These are phyloP conservation scores for Pantherophis vulpinus DNA, from an alignment of 2,797 vertebrate species.

Conservation along the genomic window DNA sequence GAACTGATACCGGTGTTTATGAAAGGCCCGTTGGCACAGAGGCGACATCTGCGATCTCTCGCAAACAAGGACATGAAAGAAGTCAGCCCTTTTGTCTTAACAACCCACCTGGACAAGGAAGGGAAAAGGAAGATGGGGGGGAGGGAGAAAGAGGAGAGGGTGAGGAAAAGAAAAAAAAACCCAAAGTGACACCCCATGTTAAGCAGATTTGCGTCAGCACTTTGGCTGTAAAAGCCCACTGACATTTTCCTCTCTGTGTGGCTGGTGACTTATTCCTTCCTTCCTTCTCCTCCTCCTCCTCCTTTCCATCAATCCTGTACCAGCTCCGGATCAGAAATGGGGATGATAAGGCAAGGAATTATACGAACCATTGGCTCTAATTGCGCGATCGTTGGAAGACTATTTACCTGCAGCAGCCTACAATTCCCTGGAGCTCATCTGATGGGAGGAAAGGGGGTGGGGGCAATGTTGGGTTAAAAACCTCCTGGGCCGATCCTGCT, in stretches of 20 bases:
- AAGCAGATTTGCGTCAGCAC: neutral
- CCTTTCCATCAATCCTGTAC: neutral
- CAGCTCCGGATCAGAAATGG: slow-evolving; percentile 15
- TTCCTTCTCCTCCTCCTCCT: neutral
- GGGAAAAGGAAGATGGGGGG: neutral
- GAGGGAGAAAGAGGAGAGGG: neutral
- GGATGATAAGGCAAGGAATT: slow-evolving; percentile 44
- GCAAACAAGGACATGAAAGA: neutral
- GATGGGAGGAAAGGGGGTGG: slow-evolving; percentile 34
- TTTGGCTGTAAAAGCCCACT: neutral
- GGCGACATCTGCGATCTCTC: neutral
- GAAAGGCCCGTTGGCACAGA: too few relatives aligned
- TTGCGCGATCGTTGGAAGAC: slow-evolving; percentile 16
- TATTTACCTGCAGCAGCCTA: slow-evolving; percentile 48
- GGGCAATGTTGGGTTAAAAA: slow-evolving; percentile 45
- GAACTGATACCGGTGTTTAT: neutral
- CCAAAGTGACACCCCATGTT: neutral
- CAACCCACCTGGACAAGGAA: neutral
- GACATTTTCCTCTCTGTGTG: slow-evolving; percentile 14
- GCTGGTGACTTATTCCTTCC: neutral
- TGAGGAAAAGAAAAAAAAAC: rapidly evolving
- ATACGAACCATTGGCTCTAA: slow-evolving; percentile 37
- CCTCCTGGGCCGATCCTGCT: slow-evolving; percentile 25
- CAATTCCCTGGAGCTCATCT: slow-evolving; percentile 35
- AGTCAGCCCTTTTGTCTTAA: neutral